Percentiles rank a stretch among this genome's conserved stretches.
Conservation (phyloP, 1,140 invertebrate species). For the Drosophila erecta region DNA sequence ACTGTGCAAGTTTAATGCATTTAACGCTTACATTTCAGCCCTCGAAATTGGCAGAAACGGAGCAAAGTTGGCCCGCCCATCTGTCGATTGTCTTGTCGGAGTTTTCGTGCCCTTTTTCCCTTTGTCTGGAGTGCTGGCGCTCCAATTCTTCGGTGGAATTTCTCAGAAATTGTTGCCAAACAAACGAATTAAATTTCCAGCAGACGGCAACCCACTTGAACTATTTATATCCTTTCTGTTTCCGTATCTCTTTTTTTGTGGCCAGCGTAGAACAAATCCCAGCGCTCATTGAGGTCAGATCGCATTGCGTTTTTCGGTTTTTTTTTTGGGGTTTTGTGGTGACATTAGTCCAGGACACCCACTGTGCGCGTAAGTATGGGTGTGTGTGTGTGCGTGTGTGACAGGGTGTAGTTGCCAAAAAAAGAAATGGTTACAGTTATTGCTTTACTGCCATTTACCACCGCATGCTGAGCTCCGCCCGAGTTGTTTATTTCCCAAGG, state of each 20-base stretch:
- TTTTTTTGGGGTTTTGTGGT: slow-evolving; percentile 41
- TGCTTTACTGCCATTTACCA: slow-evolving; percentile 58
- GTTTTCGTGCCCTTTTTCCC: slow-evolving; percentile 7
- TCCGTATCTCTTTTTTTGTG: not conserved
- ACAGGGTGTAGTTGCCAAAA: slow-evolving; percentile 44
- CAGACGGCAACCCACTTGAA: slow-evolving; percentile 38
- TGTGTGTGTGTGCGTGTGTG: slow-evolving; percentile 40
- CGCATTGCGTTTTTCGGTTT: slow-evolving; percentile 40
- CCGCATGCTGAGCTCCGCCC: slow-evolving; percentile 52
- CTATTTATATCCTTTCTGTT: slow-evolving; percentile 34
- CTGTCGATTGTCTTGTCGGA: slow-evolving; percentile 39
- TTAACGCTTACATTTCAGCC: slow-evolving; percentile 74
- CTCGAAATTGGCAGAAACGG: slow-evolving; percentile 66
- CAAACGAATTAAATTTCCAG: slow-evolving; percentile 60
- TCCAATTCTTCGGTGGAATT: slow-evolving; percentile 40
- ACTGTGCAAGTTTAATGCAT: slow-evolving; percentile 80
- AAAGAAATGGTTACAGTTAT: slow-evolving; percentile 61
- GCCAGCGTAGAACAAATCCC: slow-evolving; percentile 31
- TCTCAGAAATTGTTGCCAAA: slow-evolving; percentile 45
- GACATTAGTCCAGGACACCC: slow-evolving; percentile 58
- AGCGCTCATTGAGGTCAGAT: slow-evolving; percentile 54
- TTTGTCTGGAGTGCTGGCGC: slow-evolving; percentile 24
- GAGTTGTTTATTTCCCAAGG: slow-evolving; percentile 44
- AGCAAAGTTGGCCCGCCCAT: slow-evolving; percentile 19
- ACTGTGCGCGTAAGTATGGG: slow-evolving; percentile 56